Percentiles rank a stretch among this genome's conserved stretches.
phyloP scores from a whole-genome alignment of 92 coral and sea anemone genomes.

The Porites evermanni region DNA sequence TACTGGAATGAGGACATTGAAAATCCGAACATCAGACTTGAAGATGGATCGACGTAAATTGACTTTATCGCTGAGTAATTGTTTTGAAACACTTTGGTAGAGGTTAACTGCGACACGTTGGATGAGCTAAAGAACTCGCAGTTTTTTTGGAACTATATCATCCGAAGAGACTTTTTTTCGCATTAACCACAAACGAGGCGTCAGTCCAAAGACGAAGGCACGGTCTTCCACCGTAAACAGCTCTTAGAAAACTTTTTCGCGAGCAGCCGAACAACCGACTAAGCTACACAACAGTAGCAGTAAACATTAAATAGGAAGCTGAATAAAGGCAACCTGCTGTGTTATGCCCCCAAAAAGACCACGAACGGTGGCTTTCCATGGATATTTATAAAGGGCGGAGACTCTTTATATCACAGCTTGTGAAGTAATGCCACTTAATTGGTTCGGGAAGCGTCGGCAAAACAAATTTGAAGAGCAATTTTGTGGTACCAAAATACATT shows the following conservation, averaged over 20 bases:
- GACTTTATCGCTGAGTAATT: not conserved
- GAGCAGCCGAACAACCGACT: not conserved
- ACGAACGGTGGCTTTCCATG: constrained; percentile 11
- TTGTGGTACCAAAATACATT: not conserved
- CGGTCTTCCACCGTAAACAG: not conserved
- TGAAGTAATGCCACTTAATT: constrained; percentile 10
- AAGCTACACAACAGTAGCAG: not conserved
- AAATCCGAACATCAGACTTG: constrained; percentile 29
- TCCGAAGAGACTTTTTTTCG: not conserved
- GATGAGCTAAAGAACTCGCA: not conserved
- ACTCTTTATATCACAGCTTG: constrained; percentile 26
- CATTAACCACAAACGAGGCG: too few species aligned
- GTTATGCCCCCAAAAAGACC: constrained; percentile 16
- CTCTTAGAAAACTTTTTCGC: not conserved
- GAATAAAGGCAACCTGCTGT: constrained; percentile 25
- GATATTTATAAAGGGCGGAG: constrained; percentile 44
- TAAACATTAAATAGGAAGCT: constrained; percentile 18
- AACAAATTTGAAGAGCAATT: not conserved
- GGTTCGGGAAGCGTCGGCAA: not conserved
- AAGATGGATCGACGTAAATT: constrained; percentile 8
- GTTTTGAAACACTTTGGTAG: not conserved
- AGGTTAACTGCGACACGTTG: too few species aligned
- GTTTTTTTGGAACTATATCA: not conserved
- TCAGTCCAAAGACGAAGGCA: too few species aligned
- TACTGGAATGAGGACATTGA: constrained; percentile 2